Evolutionary conservation across 2,888 invertebrate species (phyloP).

Genomic region (Dorcus parallelipipedus): DNA sequence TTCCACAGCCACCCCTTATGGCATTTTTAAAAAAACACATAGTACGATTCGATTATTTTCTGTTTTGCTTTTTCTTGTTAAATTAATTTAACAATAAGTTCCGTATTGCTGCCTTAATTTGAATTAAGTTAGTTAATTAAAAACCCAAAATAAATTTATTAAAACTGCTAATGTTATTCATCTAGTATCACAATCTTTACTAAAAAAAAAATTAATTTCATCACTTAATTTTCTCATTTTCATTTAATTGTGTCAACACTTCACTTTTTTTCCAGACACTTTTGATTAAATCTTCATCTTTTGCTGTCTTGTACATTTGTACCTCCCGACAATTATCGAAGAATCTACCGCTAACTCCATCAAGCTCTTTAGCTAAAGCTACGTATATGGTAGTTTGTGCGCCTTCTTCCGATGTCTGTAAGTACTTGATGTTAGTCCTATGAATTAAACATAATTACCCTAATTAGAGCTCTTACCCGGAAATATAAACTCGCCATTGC

Average conservation of each 20-base stretch:
- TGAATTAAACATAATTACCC: neutral
- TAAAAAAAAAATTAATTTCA: neutral
- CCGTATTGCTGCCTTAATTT: no score
- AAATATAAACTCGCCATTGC: neutral
- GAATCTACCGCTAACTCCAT: slow-evolving; percentile 70
- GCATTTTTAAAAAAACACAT: no score
- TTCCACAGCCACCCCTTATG: no score
- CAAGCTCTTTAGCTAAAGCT: slow-evolving; percentile 70
- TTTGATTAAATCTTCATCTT: slow-evolving; percentile 54
- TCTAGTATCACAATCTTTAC: no score
- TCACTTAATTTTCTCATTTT: slow-evolving; percentile 51
- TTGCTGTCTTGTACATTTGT: slow-evolving; percentile 5
- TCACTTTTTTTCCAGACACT: slow-evolving; percentile 83
- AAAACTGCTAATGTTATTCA: no score
- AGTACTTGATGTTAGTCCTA: neutral
- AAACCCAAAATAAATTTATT: no score
- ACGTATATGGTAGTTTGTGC: slow-evolving; percentile 76
- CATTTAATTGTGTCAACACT: slow-evolving; percentile 65
- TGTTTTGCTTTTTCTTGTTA: no score
- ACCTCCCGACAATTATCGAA: slow-evolving; percentile 67
- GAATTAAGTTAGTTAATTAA: no score
- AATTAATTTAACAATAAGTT: no score
- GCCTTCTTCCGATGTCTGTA: slow-evolving; percentile 67
- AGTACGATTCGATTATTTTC: no score
- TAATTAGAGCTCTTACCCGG: neutral